Evolutionary conservation across 2,888 invertebrate species (phyloP).

Genomic region (Leucozona laternaria): DNA sequence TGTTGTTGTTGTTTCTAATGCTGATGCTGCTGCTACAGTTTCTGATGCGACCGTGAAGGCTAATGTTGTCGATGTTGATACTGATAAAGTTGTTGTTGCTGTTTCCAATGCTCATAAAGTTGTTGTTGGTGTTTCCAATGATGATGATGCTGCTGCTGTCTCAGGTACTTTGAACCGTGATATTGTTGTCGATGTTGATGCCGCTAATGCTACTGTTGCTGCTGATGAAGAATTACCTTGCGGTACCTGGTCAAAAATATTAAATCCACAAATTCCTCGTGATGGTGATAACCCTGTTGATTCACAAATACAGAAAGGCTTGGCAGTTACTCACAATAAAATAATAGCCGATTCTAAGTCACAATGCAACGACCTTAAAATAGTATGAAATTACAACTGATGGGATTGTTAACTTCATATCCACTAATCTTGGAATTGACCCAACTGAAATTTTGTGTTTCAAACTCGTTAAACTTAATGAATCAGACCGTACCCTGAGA

Average conservation of each 20-base stretch:
- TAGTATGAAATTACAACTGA: neutral
- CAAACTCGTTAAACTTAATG: neutral
- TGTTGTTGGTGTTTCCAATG: neutral
- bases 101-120: no score
- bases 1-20: neutral
- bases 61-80: neutral
- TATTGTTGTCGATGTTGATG: neutral
- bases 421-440: neutral
- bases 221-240: neutral
- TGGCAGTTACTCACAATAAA: no score
- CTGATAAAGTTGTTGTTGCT: neutral
- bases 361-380: conserved; percentile 1
- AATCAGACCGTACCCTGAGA: no score
- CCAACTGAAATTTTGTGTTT: neutral
- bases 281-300: no score
- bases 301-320: no score
- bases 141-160: neutral
- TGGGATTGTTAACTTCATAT: neutral
- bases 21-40: neutral
- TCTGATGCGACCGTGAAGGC: neutral
- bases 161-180: neutral
- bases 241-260: neutral
- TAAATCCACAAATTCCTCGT: neutral
- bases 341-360: neutral
- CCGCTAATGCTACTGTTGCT: neutral